Base-by-base conservation (phyloP, 92 coral and sea anemone genomes). In the Diadumene lineata region DNA sequence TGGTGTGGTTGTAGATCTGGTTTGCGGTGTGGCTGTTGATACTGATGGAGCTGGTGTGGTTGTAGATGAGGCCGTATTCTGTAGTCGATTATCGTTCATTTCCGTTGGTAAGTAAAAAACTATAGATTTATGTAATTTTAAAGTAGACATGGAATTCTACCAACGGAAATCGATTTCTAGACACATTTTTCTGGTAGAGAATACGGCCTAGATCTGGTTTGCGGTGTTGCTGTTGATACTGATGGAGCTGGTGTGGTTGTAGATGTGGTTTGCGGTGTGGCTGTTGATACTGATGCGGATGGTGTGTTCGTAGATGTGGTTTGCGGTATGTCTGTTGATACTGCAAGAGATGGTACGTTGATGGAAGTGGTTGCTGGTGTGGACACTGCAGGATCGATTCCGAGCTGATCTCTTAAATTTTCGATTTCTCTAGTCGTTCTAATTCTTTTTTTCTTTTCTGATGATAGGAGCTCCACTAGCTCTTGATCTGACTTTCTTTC, bases 391-490 rank as follows among this genome's bases (percentile, higher is more conserved):
- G 8, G 1, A 2, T 6, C 31, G 30, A 32, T 23, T 25, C n/a
- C 4, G 10, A 53, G 19, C 18, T 53, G 60, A 4, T 16, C 60
- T 21, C 19, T 13, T 53, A 53, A 16, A 16, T 53, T 26, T 3
- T 26, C 31, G 23, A 25, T 58, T 10, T 2, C 31, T 25, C 55
- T 11, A 18, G 21, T 43, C 30, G 44, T 17, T 79, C 56, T 60
- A 79, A 44, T 43, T 56, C 55, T 18, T 57, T 34, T 46, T 80
- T 80, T 27, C 61, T 72, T 27, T 80, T 73, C 31, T 73, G 79
- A 32, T 69, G 77, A 26, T 80, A 71, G 0, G 74, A 11, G 10
- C 79, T 72, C 85, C 73, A 81, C 68, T 70, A 81, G 27, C 86
- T 81, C 30, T 29, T 81, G 33, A 68, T 81, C 33, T 81, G 76